Base-by-base conservation (phyloP, 1,140 invertebrate genomes). In the Drosophila lacteicornis region DNA sequence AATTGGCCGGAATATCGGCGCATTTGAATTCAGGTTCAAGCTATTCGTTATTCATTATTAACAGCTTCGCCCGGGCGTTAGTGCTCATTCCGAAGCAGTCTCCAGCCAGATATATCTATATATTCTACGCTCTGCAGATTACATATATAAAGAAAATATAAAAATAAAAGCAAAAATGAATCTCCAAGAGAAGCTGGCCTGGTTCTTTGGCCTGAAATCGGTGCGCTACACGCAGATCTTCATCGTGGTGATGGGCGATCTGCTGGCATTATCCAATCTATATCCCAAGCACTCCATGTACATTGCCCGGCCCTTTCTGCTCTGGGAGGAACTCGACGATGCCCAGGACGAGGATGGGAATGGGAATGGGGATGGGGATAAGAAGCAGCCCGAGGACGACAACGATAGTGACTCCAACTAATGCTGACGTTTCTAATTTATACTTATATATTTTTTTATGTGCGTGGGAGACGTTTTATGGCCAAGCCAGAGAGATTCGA, bases 381-480 rank as follows among this genome's bases (percentile, higher is more conserved):
- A 17, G 25, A 4, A 40, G n/a, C 5, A 62, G n/a, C 1, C 1
- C 9, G 40, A 53, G 4, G 27, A 17, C 11, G 15, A 22, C 30
- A 53, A 11, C n/a, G 4, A 22, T 27, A 38, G 6, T 19, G 3
- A n/a, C 27, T 8, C 38, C 42, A 22, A 50, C 45, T 61, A 43
- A 61, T 36, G 50, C 13, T 15, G 33, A 11, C 30, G 51, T 40
- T 75, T 55, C 38, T 65, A 42, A 65, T 40, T 49, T 43, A 45
- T 47, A 60, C 60, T 36, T 53, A 42, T 67, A 38, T 55, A 62
- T 40, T 49, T 58, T 50, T 40, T 58, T 49, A n/a, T 58, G 25
- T 45, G 53, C 60, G 76, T 82, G 79, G 79, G 79, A 80, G 71
- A 63, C 45, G 53, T 63, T 65, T 66, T 67, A 59, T 81, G 46